Evolutionary conservation across 2,888 invertebrate species (phyloP), one percentile per base, ranked within the genome.

Genomic region (Hoplodrina blanda): DNA sequence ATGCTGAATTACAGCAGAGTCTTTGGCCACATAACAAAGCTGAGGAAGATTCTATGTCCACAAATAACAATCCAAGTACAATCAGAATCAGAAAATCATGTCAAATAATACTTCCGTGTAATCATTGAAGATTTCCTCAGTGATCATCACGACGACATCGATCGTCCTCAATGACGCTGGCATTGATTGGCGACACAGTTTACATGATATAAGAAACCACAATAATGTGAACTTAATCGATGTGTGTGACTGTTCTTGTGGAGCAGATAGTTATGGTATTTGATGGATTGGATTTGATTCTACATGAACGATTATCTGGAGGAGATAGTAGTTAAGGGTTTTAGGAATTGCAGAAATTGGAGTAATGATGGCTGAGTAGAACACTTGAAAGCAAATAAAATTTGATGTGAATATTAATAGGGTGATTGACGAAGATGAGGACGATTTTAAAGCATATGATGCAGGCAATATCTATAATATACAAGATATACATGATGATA

Each of bases 201-300:
- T 65, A 62, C 68, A 80, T 78, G 66, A 56, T 50, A 68, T 30
- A 74, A 66, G 72, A 82, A 78, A 68, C 57, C 25, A 82, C 78
- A 82, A 81, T 81, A 69, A 81, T 77, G 83, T 64, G 80, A 83
- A 80, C 57, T 73, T 83, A 81, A 81, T 83, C 69, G 83, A 65
- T 66, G 37, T 25, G 52, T 65, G 61, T 52, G n/a, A 17, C 25
- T 3, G 25, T 80, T 80, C 73, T 73, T 64, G 50, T 65, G 20
- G 20, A 59, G 33, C 11, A 52, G n/a, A 20, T 54, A 25, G 17
- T 17, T 30, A 41, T 56, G 53, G 25, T 53, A 20, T 61, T 54
- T 64, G n/a, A 65, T 64, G 50, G 13, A 68, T 71, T 46, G 30
- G 15, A 53, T 63, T 65, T 19, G 50, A 46, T 46, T 46, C 46